phyloP scores from a whole-genome alignment of 2,113 vertebrate genomes.

The Aptenodytes patagonicus region DNA sequence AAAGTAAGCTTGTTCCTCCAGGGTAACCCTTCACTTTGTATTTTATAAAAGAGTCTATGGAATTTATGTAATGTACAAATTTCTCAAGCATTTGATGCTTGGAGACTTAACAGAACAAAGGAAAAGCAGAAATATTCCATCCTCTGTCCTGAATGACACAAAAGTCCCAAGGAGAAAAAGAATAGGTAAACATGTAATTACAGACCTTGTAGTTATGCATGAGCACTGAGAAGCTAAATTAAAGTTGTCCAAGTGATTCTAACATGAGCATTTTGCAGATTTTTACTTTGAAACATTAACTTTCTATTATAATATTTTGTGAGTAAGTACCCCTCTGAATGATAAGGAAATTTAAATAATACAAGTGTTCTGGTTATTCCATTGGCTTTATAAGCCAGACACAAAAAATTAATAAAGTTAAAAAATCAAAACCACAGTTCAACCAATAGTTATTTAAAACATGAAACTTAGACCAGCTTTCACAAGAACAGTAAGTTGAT shows the following conservation, averaged over 20 bases:
- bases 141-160: not conserved
- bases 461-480: not conserved
- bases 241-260: not conserved
- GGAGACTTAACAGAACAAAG: not conserved
- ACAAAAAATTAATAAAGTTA: not conserved
- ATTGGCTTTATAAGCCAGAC: not conserved
- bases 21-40: not conserved
- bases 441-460: not conserved
- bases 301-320: not conserved
- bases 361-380: not conserved
- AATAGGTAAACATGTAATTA: not conserved
- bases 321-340: not conserved
- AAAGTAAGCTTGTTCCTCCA: constrained; percentile 60
- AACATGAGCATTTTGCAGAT: not conserved
- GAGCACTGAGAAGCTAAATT: not conserved
- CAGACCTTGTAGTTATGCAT: not conserved
- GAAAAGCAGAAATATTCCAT: not conserved
- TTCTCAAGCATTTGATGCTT: not conserved
- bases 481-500: not conserved
- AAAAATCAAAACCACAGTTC: not conserved
- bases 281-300: not conserved
- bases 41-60: not conserved
- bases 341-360: not conserved
- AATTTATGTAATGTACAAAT: not conserved
- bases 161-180: not conserved